phyloP scores from a whole-genome alignment of 2,888 invertebrate species.

The Patella ulyssiponensis region DNA sequence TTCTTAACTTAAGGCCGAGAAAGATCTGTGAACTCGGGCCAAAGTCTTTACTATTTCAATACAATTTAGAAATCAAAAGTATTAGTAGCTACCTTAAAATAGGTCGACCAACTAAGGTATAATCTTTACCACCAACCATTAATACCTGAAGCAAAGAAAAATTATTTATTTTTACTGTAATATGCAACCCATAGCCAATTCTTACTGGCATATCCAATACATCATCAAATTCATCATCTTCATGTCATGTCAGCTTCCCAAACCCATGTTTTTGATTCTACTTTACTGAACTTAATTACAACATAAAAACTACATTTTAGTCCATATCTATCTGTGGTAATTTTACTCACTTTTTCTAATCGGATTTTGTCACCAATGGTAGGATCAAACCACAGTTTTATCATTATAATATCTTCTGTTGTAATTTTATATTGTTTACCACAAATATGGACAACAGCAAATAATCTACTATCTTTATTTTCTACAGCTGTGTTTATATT shows the following conservation, averaged over 20 bases:
- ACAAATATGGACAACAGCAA: constrained; percentile 72
- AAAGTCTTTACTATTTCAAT: too few species aligned
- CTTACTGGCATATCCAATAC: too few species aligned
- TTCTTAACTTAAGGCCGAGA: too few species aligned
- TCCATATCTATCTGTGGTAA: too few species aligned
- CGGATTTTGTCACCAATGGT: constrained; percentile 73
- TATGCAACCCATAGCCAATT: too few species aligned
- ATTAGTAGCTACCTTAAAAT: constrained; percentile 65
- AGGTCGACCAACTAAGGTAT: constrained; percentile 73
- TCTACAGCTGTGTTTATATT: not conserved
- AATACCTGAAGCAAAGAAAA: constrained; percentile 66
- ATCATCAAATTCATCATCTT: too few species aligned
- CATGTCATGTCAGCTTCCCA: too few species aligned
- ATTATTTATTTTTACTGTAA: too few species aligned
- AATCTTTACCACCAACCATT: constrained; percentile 72
- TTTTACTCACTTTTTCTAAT: constrained; percentile 72
- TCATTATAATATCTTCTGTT: constrained; percentile 71
- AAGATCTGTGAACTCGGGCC: too few species aligned
- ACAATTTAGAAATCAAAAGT: not conserved
- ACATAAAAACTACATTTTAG: too few species aligned
- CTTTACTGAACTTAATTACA: too few species aligned
- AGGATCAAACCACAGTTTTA: constrained; percentile 69
- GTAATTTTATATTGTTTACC: constrained; percentile 73
- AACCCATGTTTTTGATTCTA: too few species aligned
- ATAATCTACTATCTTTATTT: constrained; percentile 66